These are phyloP conservation scores for Carapus acus DNA, from an alignment of 2,797 vertebrate genomes.

Conservation along the genomic window DNA sequence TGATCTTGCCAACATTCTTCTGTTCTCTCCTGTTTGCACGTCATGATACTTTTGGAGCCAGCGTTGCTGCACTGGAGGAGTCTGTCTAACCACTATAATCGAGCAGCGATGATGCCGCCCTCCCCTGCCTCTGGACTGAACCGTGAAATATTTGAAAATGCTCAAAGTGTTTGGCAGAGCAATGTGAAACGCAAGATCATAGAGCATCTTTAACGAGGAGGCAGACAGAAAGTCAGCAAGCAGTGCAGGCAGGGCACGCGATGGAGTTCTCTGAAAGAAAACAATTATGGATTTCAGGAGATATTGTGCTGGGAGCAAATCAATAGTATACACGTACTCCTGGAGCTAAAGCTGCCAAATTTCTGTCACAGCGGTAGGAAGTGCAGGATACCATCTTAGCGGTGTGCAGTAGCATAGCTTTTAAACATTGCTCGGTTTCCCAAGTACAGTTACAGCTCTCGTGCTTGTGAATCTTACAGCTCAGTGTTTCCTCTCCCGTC, in stretches of 20 bases:
- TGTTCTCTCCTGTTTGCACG: slow-evolving; percentile 64
- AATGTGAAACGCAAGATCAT: slow-evolving; percentile 60
- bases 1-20: slow-evolving; percentile 54
- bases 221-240: slow-evolving; percentile 43
- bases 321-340: slow-evolving; percentile 62
- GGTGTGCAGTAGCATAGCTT: slow-evolving; percentile 54
- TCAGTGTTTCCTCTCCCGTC: slow-evolving; percentile 35
- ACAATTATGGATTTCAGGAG: slow-evolving; percentile 69
- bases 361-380: slow-evolving; percentile 63
- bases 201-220: slow-evolving; percentile 66
- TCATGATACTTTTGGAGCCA: slow-evolving; percentile 61
- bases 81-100: slow-evolving; percentile 73
- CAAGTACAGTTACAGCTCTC: slow-evolving; percentile 54
- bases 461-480: slow-evolving; percentile 48
- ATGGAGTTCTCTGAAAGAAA: slow-evolving; percentile 59
- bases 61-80: slow-evolving; percentile 62
- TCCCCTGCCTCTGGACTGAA: slow-evolving; percentile 65
- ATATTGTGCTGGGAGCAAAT: slow-evolving; percentile 66
- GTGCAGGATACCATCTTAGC: slow-evolving; percentile 61
- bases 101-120: slow-evolving; percentile 55
- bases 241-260: slow-evolving; percentile 44
- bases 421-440: slow-evolving; percentile 55
- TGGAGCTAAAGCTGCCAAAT: slow-evolving; percentile 54
- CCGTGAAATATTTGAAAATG: slow-evolving; percentile 71
- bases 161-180: slow-evolving; percentile 58